Evolutionary conservation across 2,888 invertebrate genomes (phyloP), one percentile per base, ranked within the genome.

Genomic region (Cryptocheilus praepositus): DNA sequence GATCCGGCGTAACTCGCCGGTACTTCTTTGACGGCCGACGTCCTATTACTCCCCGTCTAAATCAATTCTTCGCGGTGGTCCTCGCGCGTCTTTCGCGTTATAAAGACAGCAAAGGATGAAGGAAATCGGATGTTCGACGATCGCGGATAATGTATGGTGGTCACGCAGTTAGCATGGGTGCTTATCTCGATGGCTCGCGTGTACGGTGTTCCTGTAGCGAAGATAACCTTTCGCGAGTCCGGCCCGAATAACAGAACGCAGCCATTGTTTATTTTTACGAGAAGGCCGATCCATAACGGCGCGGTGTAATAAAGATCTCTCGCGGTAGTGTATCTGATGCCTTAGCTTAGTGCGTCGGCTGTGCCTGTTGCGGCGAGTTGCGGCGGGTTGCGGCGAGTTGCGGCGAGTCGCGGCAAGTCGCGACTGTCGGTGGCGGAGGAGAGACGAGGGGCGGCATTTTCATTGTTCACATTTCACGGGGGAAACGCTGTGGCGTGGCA

Each of bases 261-360:
- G 62, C 74, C 67, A 74, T 77, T 71, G 74, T 71, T 72, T 64
- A 78, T 80, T 79, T 76, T 69, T 72, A 61, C 58, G 52, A 44
- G 60, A 68, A 67, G 55, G 59, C 56, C 74, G 71, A 74, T 80
- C 66, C 70, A 77, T 74, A 80, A 78, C 68, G 64, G 36, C 36
- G 36, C 62, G 45, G 25, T 21, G 67, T 79, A 79, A 78, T 78
- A 79, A 79, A 79, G 77, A 79, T 74, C 79, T 76, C 61, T 62
- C n/a, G 43, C 25, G 28, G 21, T 53, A 15, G 53, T 64, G 67
- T 75, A 77, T 79, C 76, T 75, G 77, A 77, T 76, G 56, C 18
- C 56, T 57, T 57, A 36, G 36, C 11, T 36, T 36, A 36, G 36
- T 36, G 36, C 13, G 36, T 4, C 36, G 36, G 25, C 36, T 36